These are phyloP conservation scores for Eulemur mongoz DNA, from an alignment of 2,797 vertebrate species.

Conservation along the genomic window DNA sequence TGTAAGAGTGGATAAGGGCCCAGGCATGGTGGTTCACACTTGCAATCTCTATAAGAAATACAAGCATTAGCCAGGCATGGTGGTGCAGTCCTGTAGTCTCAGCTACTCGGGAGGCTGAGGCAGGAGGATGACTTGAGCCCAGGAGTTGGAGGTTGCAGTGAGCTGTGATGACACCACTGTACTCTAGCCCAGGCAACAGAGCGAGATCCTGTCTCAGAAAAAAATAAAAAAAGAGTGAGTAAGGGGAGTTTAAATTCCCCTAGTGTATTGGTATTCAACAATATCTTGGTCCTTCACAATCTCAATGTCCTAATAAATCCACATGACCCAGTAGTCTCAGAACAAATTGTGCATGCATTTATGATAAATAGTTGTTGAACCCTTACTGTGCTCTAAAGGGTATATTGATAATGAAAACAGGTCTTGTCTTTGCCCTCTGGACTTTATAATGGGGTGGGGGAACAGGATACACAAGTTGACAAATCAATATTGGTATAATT, in stretches of 20 bases:
- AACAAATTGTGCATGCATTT: neutral
- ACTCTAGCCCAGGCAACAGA: neutral
- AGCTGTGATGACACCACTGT: neutral
- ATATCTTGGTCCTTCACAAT: neutral
- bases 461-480: neutral
- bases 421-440: neutral
- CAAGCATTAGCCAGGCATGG: neutral
- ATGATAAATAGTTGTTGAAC: neutral
- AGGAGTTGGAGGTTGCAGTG: neutral
- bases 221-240: neutral
- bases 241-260: neutral
- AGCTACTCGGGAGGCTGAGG: neutral
- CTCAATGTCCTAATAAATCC: neutral
- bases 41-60: neutral
- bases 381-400: neutral
- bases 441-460: neutral
- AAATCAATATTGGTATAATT: neutral
- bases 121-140: neutral
- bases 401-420: neutral
- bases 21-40: neutral
- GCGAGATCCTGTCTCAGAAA: neutral
- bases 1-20: neutral
- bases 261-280: neutral
- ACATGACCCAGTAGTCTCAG: neutral
- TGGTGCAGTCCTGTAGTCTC: neutral